Evolutionary conservation across 1,140 invertebrate genomes (phyloP), one percentile per base, ranked within the genome.

Genomic region (Leptinotarsa lineolata): DNA sequence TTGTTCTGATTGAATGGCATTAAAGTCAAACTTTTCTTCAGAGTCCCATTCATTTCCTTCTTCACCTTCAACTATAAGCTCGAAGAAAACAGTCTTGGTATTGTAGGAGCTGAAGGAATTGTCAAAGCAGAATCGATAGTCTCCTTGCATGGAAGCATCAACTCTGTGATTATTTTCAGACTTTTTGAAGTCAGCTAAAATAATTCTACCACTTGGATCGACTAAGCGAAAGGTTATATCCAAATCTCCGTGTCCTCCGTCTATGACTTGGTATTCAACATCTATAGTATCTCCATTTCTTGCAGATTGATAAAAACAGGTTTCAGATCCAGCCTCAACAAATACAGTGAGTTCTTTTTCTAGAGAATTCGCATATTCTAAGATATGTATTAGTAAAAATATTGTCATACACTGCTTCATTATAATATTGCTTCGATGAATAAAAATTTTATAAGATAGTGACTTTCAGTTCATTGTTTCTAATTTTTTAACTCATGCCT

Each of bases 81-180:
- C 93, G 82, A 96, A 94, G 81, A 93, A 95, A 1, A 95, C 91
- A 22, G 92, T 90, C 84, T 95, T 96, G 12, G 87, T 85, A 76
- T 91, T 92, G 81, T 93, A 93, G 13, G 89, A 88, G 79, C 92
- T 94, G 81, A 93, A 93, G 4, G 87, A 90, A 80, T 96, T 96
- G 81, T 95, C 94, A 81, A 95, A 94, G 80, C 94, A 96, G 77
- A 95, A 90, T 74, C 89, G 88, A 82, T 92, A 94, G 78, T 93
- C 91, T 4, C 93, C 94, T 59, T 88, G 86, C 72, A 88, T 83
- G 5, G 82, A 54, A 5, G 85, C 84, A 70, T 88, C 86, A 64
- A 86, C 87, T 78, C 89, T 87, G 81, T 93, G 91, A 48, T 88
- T 86, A 76, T 90, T 92, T 80, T 93, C 92, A 4, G 89, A 86